Percentiles rank a stretch among this genome's conserved stretches.
Evolutionary conservation across 2,888 invertebrate genomes (phyloP).

Genomic region (Clanis bilineata): DNA sequence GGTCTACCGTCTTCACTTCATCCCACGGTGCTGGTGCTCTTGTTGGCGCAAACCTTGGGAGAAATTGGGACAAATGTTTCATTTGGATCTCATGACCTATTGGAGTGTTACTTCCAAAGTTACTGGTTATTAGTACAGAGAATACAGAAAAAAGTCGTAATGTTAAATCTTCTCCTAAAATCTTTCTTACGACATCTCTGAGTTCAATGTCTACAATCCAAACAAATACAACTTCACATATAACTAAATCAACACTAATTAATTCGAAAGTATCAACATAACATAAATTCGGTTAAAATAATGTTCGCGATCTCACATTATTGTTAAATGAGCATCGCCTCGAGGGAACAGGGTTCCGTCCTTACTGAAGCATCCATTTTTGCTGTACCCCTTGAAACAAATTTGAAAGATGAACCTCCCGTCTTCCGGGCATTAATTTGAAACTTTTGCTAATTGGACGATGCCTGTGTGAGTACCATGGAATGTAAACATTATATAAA

Average conservation of each 20-base stretch:
- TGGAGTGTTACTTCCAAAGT: too few species aligned
- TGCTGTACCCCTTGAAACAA: conserved; percentile 25
- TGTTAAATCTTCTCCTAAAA: too few species aligned
- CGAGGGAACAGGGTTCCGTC: conserved; percentile 18
- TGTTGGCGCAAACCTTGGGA: conserved; percentile 93
- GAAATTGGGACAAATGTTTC: background rate
- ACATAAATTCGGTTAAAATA: conserved; percentile 3
- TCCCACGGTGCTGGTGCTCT: conserved; percentile 96
- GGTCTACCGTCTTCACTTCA: conserved; percentile 90
- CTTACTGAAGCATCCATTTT: conserved; percentile 41
- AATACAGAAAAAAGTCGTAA: background rate
- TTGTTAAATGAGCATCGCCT: background rate
- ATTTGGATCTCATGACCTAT: background rate
- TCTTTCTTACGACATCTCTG: too few species aligned
- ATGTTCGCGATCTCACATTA: background rate
- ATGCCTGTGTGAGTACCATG: conserved; percentile 8
- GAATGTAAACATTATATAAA: conserved; percentile 12
- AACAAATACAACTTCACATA: background rate
- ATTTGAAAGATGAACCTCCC: conserved; percentile 19
- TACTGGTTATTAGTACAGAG: too few species aligned
- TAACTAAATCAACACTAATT: background rate
- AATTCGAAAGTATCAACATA: background rate
- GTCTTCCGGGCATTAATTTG: conserved; percentile 29
- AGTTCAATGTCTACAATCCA: too few species aligned
- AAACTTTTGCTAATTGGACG: conserved; percentile 38